Evolutionary conservation across 1,140 invertebrate species (phyloP).

Genomic region (Colletes gigas): DNA sequence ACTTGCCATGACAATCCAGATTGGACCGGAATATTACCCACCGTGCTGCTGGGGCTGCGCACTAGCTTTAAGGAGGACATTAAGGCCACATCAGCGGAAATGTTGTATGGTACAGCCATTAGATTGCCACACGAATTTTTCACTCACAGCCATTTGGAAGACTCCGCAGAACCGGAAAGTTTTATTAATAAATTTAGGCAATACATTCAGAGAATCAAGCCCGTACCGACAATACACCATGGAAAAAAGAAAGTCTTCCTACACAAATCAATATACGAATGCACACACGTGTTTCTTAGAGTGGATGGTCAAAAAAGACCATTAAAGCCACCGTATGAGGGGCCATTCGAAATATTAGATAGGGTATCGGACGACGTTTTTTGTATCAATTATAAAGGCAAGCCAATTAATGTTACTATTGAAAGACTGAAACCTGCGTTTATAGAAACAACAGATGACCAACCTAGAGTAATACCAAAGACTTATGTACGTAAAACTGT

Average conservation of each 20-base stretch:
- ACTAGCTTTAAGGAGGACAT: too few species aligned
- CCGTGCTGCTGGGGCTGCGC: too few species aligned
- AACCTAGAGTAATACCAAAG: too few species aligned
- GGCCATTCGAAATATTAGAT: not conserved
- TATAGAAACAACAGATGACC: not conserved
- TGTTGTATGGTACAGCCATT: too few species aligned
- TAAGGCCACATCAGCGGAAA: too few species aligned
- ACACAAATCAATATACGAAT: not conserved
- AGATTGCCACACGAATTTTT: too few species aligned
- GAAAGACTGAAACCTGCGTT: not conserved
- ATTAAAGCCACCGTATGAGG: too few species aligned
- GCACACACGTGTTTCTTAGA: not conserved
- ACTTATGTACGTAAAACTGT: not conserved
- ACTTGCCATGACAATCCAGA: not conserved
- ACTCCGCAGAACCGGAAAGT: too few species aligned
- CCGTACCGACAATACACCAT: not conserved
- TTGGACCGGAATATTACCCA: not conserved
- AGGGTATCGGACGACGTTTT: not conserved
- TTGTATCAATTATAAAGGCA: not conserved
- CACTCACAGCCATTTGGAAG: too few species aligned
- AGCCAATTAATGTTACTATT: not conserved
- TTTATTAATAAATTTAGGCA: not conserved
- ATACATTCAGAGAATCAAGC: not conserved
- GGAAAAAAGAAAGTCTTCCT: not conserved
- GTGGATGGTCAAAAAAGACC: not conserved